Conservation (phyloP, 2,113 vertebrate genomes). For the Perca schrenkii region DNA sequence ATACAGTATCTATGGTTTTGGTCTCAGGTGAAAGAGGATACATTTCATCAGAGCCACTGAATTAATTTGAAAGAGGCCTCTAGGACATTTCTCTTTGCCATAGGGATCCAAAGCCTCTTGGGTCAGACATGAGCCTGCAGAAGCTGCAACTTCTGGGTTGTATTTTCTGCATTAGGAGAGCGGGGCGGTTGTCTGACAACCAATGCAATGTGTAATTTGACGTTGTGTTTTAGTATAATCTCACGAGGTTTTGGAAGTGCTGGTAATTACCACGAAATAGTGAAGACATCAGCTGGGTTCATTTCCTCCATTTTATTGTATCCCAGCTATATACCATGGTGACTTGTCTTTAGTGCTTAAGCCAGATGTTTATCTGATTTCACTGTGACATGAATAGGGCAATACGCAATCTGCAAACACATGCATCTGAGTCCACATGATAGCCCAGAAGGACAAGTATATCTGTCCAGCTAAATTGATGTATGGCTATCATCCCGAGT, state of each 20-base stretch:
- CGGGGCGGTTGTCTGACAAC: constrained; percentile 3
- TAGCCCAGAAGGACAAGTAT: constrained; percentile 63
- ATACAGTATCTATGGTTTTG: constrained; percentile 21
- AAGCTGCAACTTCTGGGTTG: constrained; percentile 21
- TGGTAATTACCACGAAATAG: constrained; percentile 18
- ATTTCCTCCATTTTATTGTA: constrained; percentile 9
- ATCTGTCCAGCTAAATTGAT: constrained; percentile 69
- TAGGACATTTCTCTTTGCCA: constrained; percentile 5
- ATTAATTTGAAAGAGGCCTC: constrained; percentile 23
- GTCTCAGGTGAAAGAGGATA: constrained; percentile 35
- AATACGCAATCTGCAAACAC: constrained; percentile 57
- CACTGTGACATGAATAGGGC: constrained; percentile 43
- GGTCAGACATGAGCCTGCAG: neutral
- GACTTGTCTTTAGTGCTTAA: constrained; percentile 39
- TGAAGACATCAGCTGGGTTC: constrained; percentile 14
- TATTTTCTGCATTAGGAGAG: constrained; percentile 11
- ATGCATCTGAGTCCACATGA: constrained; percentile 50
- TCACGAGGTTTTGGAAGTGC: neutral
- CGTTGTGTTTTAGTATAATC: neutral
- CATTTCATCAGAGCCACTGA: constrained; percentile 35
- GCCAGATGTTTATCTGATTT: constrained; percentile 53
- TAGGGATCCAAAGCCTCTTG: neutral
- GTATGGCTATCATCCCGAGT: constrained; percentile 65
- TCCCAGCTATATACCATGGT: constrained; percentile 9
- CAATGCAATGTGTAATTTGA: constrained; percentile 1